phyloP scores from a whole-genome alignment of 2,797 vertebrate genomes.

The Perodicticus potto region DNA sequence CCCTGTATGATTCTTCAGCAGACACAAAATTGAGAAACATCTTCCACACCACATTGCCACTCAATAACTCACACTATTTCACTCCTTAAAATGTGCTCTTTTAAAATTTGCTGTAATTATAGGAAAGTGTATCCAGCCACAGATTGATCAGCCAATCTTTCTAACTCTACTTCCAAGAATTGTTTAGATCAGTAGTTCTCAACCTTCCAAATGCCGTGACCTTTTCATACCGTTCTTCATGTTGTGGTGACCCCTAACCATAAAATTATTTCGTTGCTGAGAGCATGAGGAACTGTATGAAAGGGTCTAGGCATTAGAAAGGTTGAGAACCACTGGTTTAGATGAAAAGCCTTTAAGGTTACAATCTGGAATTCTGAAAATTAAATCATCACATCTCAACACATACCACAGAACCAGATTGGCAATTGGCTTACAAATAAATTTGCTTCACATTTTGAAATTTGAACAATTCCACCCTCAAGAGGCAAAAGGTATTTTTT shows the following conservation, averaged over 20 bases:
- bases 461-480: not conserved
- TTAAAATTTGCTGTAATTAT: conserved; percentile 46
- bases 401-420: not conserved
- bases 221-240: too few relatives aligned
- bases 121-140: not conserved
- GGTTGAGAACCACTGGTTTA: not conserved
- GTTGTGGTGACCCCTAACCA: too few relatives aligned
- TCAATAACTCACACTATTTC: not conserved
- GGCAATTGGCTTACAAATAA: conserved; percentile 19
- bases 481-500: conserved; percentile 40
- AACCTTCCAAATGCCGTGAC: too few relatives aligned
- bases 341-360: conserved; percentile 14
- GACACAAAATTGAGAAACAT: conserved; percentile 6
- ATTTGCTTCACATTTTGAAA: conserved; percentile 58
- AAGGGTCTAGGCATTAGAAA: too few relatives aligned
- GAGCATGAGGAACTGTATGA: too few relatives aligned
- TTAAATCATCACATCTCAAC: conserved; percentile 11
- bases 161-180: conserved; percentile 2
- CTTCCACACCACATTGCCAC: not conserved
- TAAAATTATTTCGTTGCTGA: too few relatives aligned
- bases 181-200: not conserved
- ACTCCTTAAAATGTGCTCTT: conserved; percentile 10
- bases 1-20: conserved; percentile 28
- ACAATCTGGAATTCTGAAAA: conserved; percentile 57
- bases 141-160: not conserved